These are phyloP conservation scores for Tympanoctomys barrerae DNA, from an alignment of 2,797 vertebrate species.

Conservation along the genomic window DNA sequence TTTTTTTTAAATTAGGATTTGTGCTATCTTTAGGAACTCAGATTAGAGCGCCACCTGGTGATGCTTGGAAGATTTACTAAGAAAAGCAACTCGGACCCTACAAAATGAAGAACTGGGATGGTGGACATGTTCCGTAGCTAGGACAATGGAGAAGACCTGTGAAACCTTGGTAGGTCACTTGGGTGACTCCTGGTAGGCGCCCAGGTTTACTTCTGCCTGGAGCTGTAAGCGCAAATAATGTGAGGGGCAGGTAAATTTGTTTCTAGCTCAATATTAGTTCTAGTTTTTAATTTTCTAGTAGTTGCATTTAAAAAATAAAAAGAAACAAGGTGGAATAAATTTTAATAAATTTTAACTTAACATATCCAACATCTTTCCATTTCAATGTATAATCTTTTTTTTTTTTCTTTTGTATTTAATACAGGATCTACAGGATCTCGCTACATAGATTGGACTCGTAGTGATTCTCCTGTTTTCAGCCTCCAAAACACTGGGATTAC, in stretches of 20 bases:
- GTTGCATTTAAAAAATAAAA: neutral
- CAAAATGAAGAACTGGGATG: neutral
- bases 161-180: neutral
- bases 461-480: too few relatives aligned
- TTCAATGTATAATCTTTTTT: neutral
- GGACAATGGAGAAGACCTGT: neutral
- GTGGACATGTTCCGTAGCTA: neutral
- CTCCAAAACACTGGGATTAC: too few relatives aligned
- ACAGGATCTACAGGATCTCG: too few relatives aligned
- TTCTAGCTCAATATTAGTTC: neutral
- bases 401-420: too few relatives aligned
- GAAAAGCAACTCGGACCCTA: neutral
- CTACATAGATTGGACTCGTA: too few relatives aligned
- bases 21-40: constrained; percentile 11
- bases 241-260: neutral
- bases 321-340: neutral
- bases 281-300: neutral
- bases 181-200: neutral
- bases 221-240: neutral
- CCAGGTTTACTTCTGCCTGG: neutral
- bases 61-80: neutral
- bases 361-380: neutral
- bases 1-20: constrained; percentile 12
- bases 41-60: neutral
- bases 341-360: neutral